phyloP scores from a whole-genome alignment of 2,113 vertebrate species.

The Microcebus jonahi region DNA sequence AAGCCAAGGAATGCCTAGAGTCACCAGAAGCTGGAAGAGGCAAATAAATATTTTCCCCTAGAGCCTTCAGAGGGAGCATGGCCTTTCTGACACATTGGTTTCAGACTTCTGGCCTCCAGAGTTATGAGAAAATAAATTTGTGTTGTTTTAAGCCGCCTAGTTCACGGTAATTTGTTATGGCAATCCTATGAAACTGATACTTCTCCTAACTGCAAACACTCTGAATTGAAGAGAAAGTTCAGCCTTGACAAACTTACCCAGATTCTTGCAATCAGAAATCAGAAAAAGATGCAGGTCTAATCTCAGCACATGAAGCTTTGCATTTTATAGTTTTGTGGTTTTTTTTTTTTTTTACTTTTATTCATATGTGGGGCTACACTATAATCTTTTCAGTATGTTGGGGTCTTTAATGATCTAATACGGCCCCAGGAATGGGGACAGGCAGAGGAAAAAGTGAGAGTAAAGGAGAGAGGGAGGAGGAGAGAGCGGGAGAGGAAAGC shows the following conservation, averaged over 20 bases:
- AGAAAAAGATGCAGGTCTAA: neutral
- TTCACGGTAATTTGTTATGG: too few relatives aligned
- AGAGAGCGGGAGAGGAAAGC: neutral
- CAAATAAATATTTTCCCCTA: rapidly evolving
- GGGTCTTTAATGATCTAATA: neutral
- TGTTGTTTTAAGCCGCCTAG: neutral
- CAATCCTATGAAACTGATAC: neutral
- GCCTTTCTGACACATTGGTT: neutral
- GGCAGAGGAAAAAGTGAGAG: neutral
- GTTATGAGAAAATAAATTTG: neutral
- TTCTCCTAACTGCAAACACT: neutral
- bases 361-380: neutral
- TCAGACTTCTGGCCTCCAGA: neutral
- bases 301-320: neutral
- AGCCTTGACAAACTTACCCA: neutral
- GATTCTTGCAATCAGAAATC: neutral
- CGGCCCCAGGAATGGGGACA: neutral
- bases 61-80: neutral
- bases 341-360: neutral
- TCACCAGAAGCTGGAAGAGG: neutral
- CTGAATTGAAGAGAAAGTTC: neutral
- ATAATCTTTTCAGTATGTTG: neutral
- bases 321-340: neutral
- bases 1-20: neutral
- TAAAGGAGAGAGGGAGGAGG: neutral